phyloP scores from a whole-genome alignment of 1,140 invertebrate genomes.

The Nasonia longicornis region DNA sequence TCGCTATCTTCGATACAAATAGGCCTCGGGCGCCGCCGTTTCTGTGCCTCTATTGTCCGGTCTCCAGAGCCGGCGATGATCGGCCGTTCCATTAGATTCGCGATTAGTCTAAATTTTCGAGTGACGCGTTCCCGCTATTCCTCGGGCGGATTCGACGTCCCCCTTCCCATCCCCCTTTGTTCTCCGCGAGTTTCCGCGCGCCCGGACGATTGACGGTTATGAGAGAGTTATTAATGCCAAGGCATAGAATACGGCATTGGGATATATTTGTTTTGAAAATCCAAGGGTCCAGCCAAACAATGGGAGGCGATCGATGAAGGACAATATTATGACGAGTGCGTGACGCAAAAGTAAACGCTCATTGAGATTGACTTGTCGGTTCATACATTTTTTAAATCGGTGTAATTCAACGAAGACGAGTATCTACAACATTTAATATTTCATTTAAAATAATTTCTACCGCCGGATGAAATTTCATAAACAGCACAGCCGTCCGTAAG shows the following conservation, averaged over 20 bases:
- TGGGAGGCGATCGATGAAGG: not conserved
- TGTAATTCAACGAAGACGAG: no score
- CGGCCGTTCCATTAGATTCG: constrained; percentile 48
- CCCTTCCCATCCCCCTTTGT: constrained; percentile 1
- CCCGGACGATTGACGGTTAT: constrained; percentile 17
- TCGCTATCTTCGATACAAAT: constrained; percentile 43
- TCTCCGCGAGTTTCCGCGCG: constrained; percentile 30
- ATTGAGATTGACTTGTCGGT: not conserved
- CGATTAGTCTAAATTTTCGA: constrained; percentile 47
- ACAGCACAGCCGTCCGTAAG: not conserved
- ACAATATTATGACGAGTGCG: not conserved
- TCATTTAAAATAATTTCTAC: not conserved
- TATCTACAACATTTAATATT: not conserved
- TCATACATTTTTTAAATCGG: not conserved
- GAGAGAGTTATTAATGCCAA: constrained; percentile 14
- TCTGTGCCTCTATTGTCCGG: constrained; percentile 25
- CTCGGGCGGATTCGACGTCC: not conserved
- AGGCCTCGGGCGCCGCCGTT: constrained; percentile 20
- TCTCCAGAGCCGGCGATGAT: constrained; percentile 16
- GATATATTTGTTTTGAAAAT: constrained; percentile 1
- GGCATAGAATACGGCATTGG: not conserved
- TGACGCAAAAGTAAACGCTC: not conserved
- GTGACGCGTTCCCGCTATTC: not conserved
- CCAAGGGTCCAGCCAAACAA: not conserved
- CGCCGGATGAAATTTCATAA: not conserved